These are phyloP conservation scores for Microctonus hyperodae DNA, from an alignment of 2,888 invertebrate genomes.

Conservation along the genomic window DNA sequence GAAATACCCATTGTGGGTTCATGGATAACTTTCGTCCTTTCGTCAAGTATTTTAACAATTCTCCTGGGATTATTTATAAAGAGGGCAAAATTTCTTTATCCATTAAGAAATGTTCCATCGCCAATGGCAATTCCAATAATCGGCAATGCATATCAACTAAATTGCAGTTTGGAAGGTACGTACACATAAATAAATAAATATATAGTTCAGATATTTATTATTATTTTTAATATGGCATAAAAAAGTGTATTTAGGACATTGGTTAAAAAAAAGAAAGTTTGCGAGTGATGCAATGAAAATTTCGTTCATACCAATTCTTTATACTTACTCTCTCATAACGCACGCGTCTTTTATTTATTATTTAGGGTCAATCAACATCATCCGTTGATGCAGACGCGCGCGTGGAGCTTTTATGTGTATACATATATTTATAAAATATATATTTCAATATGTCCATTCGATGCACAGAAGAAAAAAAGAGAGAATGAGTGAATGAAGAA, in stretches of 20 bases:
- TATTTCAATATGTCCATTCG: not conserved
- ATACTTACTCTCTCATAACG: not conserved
- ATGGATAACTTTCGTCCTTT: conserved; percentile 46
- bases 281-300: conserved; percentile 8
- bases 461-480: not conserved
- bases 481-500: conserved; percentile 4
- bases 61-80: conserved; percentile 39
- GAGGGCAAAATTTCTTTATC: conserved; percentile 49
- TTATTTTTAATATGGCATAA: not conserved
- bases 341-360: conserved; percentile 3
- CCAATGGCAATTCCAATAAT: conserved; percentile 57
- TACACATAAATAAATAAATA: conserved; percentile 10
- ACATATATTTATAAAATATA: not conserved
- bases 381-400: conserved; percentile 2
- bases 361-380: conserved; percentile 22
- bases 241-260: conserved; percentile 2
- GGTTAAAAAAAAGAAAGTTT: conserved; percentile 1
- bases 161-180: conserved; percentile 58
- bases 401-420: not conserved
- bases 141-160: conserved; percentile 59
- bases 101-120: conserved; percentile 52
- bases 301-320: not conserved
- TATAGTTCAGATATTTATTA: not conserved
- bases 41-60: conserved; percentile 39
- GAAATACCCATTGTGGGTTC: conserved; percentile 33